Evolutionary conservation across 1,140 invertebrate species (phyloP), one percentile per base, ranked within the genome.

Genomic region (Drosophila varians): DNA sequence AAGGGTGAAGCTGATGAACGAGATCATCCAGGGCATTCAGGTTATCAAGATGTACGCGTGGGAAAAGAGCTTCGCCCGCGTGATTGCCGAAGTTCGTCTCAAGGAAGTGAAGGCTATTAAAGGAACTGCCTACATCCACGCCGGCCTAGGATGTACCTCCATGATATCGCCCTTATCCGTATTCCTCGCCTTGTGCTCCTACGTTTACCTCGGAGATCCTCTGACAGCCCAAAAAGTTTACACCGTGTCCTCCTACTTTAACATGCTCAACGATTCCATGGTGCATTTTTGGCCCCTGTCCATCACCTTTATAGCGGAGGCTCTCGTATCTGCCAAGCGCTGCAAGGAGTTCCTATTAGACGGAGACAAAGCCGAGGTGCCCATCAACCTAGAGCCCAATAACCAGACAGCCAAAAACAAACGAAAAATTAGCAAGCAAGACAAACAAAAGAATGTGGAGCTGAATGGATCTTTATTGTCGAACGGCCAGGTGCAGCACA

Each of bases 11-110:
- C 83, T 97, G 5, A 97, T 97, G 93, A 96, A 96, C 84, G 96
- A 98, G 87, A 95, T 97, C 9, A 94, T 98, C 12, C 93, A 93
- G 38, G 95, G 95, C n/a, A 95, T 96, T 19, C 94, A 95, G 65
- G 94, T 95, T 1, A 97, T 96, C 21, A 99, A 98, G 92, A 98
- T 98, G 96, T 97, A 97, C 83, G 94, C 95, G 0, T 98, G 96
- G 96, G 96, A 98, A 90, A 94, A 94, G 55, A 96, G 96, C 0
- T 97, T 97, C 86, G 94, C 94, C 2, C 93, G 93, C 51, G 91
- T 96, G 23, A 93, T 97, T 8, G 93, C 83, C n/a, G 73, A 90
- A 0, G 88, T 90, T 9, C 73, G 53, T 65, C 93, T 94, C 53
- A 94, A 93, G 76, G 94, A 95, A 91, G 93, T 96, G 52, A 93